A percentile compares a stretch with the other conserved stretches of the same genome.
Conservation (phyloP, 2,797 vertebrate genomes). For the Paramormyrops hopkinsi region DNA sequence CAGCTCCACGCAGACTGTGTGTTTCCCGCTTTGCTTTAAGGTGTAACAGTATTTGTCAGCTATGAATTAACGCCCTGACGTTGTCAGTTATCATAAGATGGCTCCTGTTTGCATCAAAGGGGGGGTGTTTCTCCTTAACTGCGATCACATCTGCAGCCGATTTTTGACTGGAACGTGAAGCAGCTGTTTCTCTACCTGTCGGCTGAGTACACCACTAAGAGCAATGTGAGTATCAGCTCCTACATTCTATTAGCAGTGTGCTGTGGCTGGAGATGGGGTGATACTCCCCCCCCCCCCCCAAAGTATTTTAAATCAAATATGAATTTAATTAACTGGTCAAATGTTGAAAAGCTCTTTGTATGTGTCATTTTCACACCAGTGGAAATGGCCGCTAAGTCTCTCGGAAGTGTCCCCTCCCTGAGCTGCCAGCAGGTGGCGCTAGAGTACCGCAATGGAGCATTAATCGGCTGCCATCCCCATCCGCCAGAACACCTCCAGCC, state of each 20-base stretch:
- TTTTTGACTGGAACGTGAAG: constrained; percentile 99
- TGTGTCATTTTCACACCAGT: background rate
- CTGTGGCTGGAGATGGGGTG: background rate
- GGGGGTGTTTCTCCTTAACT: constrained; percentile 59
- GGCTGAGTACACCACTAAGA: constrained; percentile 63
- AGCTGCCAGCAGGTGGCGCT: background rate
- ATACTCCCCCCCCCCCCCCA: background rate
- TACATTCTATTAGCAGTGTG: background rate
- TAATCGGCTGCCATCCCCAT: background rate
- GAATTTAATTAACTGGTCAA: background rate
- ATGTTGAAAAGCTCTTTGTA: background rate
- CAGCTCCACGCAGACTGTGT: background rate
- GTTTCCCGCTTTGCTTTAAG: background rate
- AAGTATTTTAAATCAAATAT: background rate
- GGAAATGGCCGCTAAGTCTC: background rate
- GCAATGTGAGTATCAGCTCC: constrained; percentile 68
- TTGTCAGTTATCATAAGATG: background rate
- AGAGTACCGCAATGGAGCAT: background rate
- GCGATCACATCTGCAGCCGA: constrained; percentile 79
- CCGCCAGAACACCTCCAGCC: background rate
- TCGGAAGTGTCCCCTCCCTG: background rate
- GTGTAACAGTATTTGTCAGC: background rate
- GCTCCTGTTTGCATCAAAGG: background rate
- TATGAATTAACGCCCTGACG: background rate
- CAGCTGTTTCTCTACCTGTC: constrained; percentile 94